phyloP scores from a whole-genome alignment of 2,797 vertebrate genomes.

The Microchirus variegatus region DNA sequence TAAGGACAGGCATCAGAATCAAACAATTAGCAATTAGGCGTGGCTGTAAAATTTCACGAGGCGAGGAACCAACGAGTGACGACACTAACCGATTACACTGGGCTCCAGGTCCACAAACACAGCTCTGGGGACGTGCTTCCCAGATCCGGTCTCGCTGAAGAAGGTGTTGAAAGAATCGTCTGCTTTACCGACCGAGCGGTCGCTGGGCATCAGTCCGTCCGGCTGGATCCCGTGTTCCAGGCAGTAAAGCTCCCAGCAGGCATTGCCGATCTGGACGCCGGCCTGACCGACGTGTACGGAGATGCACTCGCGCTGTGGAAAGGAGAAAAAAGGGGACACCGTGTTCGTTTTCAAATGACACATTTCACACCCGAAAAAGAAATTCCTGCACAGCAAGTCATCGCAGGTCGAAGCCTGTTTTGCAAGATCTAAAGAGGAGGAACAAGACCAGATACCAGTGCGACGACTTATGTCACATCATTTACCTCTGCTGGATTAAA shows the following conservation, averaged over 20 bases:
- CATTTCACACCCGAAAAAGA: too few relatives aligned
- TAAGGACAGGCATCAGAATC: not conserved
- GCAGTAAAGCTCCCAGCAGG: not conserved
- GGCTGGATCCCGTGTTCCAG: constrained; percentile 16
- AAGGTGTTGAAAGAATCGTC: constrained; percentile 68
- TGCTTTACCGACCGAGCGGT: constrained; percentile 58
- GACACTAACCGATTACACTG: constrained; percentile 52
- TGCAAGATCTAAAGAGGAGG: not conserved
- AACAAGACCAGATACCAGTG: not conserved
- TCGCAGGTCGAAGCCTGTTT: not conserved
- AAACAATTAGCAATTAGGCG: not conserved
- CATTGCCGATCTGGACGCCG: not conserved
- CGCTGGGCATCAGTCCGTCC: constrained; percentile 63
- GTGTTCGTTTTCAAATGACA: too few relatives aligned
- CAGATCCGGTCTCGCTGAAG: constrained; percentile 67
- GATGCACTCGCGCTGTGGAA: not conserved
- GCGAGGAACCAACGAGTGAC: too few relatives aligned
- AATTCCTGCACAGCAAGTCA: too few relatives aligned
- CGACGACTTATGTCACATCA: not conserved
- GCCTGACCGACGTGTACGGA: not conserved
- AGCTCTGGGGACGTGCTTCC: constrained; percentile 66
- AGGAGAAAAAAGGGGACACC: not conserved
- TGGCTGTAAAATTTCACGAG: not conserved
- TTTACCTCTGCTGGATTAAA: too few relatives aligned
- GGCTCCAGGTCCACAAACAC: constrained; percentile 68